Conservation (phyloP, 1,140 invertebrate genomes). For the Achatina immaculata region DNA sequence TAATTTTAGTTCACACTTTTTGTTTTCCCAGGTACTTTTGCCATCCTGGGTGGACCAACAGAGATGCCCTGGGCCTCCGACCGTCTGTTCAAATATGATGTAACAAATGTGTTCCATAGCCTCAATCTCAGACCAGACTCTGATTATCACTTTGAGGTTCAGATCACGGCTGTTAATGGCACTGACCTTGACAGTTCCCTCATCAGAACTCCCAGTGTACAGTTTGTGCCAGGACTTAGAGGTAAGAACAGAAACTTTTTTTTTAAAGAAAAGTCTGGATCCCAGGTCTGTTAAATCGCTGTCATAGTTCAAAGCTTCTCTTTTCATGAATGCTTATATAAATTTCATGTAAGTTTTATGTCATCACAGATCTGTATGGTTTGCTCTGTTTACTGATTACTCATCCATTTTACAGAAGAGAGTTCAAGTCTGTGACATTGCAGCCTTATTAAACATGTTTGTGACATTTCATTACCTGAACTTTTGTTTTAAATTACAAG, state of each 20-base stretch:
- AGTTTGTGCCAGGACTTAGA: constrained; percentile 29
- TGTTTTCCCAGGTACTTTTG: constrained; percentile 34
- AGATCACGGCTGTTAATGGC: constrained; percentile 39
- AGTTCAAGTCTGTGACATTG: too few relatives aligned
- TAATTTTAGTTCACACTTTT: not conserved
- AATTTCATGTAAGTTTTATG: not conserved
- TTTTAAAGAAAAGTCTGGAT: too few relatives aligned
- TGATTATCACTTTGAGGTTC: constrained; percentile 31
- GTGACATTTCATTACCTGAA: too few relatives aligned
- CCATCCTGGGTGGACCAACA: constrained; percentile 39
- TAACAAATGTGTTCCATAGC: constrained; percentile 38
- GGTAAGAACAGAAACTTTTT: too few relatives aligned
- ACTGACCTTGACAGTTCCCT: constrained; percentile 17
- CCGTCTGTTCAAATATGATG: constrained; percentile 47
- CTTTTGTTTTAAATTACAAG: too few relatives aligned
- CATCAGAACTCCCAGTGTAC: constrained; percentile 33
- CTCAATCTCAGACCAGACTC: constrained; percentile 37
- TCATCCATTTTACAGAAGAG: too few relatives aligned
- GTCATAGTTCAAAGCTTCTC: not conserved
- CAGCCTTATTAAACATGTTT: too few relatives aligned
- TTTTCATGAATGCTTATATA: not conserved
- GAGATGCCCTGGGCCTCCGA: constrained; percentile 49
- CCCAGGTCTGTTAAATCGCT: not conserved
- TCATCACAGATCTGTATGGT: too few relatives aligned
- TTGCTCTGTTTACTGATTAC: too few relatives aligned